Evolutionary conservation across 2,888 invertebrate genomes (phyloP).

Genomic region (Cheilosia scutellata): DNA sequence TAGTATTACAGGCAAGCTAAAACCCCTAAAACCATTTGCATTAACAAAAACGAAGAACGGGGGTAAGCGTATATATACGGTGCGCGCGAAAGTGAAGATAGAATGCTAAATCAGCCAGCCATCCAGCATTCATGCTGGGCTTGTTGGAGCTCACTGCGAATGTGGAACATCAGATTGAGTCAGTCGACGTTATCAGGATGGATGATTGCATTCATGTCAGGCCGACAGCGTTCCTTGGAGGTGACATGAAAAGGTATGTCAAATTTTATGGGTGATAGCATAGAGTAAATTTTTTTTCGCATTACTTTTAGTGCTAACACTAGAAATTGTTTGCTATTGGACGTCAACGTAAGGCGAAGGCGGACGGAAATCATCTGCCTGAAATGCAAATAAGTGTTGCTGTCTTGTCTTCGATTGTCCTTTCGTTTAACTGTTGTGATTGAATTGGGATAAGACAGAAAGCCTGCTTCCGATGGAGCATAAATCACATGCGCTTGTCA

Average conservation of each 20-base stretch:
- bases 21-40: slow-evolving; percentile 72
- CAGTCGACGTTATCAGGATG: slow-evolving; percentile 72
- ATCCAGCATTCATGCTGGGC: slow-evolving; percentile 33
- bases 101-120: slow-evolving; percentile 64
- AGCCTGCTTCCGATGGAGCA: slow-evolving; percentile 18
- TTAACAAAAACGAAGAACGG: slow-evolving; percentile 57
- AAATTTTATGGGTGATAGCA: slow-evolving; percentile 72
- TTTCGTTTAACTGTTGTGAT: slow-evolving; percentile 42
- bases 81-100: slow-evolving; percentile 38
- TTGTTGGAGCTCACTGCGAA: slow-evolving; percentile 45
- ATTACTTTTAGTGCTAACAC: slow-evolving; percentile 33
- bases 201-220: slow-evolving; percentile 74
- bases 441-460: slow-evolving; percentile 39
- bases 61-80: not conserved
- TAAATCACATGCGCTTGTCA: slow-evolving; percentile 52
- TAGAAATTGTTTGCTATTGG: slow-evolving; percentile 53
- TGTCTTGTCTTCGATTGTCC: slow-evolving; percentile 42
- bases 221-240: slow-evolving; percentile 72
- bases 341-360: slow-evolving; percentile 27
- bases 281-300: slow-evolving; percentile 29
- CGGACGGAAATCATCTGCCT: slow-evolving; percentile 7
- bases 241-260: slow-evolving; percentile 75
- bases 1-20: slow-evolving; percentile 66
- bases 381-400: slow-evolving; percentile 55
- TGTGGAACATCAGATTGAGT: slow-evolving; percentile 73